phyloP scores from a whole-genome alignment of 2,797 vertebrate genomes.

The Gymnoscopelus microlampas region DNA sequence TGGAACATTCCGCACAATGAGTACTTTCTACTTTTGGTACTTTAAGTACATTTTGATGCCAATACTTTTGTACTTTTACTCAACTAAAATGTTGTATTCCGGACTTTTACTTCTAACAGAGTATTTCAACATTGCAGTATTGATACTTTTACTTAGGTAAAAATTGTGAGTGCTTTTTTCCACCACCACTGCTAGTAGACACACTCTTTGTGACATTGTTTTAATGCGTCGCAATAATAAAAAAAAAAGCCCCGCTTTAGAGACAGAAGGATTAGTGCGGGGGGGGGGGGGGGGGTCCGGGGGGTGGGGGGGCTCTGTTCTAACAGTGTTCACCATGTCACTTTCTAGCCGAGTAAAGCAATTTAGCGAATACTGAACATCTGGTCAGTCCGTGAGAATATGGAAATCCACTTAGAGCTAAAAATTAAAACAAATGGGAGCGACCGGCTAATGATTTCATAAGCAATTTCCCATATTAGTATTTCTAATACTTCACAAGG shows the following conservation, averaged over 20 bases:
- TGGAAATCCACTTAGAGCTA: slow-evolving; percentile 80
- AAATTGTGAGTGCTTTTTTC: too few species aligned
- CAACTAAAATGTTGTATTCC: too few species aligned
- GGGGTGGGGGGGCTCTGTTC: slow-evolving; percentile 49
- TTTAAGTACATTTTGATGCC: too few species aligned
- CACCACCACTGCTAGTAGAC: neutral
- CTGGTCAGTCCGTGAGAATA: slow-evolving; percentile 82
- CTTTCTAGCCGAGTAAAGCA: slow-evolving; percentile 66
- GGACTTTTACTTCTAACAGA: too few species aligned
- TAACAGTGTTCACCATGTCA: slow-evolving; percentile 63
- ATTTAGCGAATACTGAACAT: slow-evolving; percentile 81
- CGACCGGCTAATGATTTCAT: slow-evolving; percentile 79
- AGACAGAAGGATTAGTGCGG: slow-evolving; percentile 64
- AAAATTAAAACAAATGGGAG: slow-evolving; percentile 84
- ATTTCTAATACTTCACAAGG: slow-evolving; percentile 76
- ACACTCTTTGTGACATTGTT: slow-evolving; percentile 56
- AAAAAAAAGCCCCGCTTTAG: slow-evolving; percentile 51
- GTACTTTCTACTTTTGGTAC: too few species aligned
- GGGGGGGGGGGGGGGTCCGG: slow-evolving; percentile 56
- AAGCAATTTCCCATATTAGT: slow-evolving; percentile 80
- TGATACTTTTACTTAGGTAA: too few species aligned
- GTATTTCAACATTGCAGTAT: too few species aligned
- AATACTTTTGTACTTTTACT: too few species aligned
- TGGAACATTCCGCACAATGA: too few species aligned
- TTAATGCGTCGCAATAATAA: slow-evolving; percentile 52